Evolutionary conservation across 2,113 vertebrate genomes (phyloP).

Genomic region (Sigmodon hispidus): DNA sequence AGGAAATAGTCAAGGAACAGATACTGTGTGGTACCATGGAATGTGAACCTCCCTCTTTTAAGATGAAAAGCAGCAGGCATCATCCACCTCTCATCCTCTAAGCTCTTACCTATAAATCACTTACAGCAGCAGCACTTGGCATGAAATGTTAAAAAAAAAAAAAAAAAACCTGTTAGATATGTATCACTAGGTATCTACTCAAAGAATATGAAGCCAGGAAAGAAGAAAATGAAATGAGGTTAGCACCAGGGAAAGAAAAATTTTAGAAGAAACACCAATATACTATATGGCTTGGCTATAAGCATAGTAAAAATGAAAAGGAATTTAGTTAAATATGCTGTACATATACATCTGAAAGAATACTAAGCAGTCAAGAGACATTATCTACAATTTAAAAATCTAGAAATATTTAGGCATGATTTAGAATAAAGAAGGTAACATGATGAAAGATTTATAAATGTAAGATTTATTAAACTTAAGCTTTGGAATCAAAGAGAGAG

Average conservation of each 20-base stretch:
- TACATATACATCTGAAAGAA: constrained; percentile 5
- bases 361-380: neutral
- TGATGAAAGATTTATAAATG: neutral
- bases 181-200: neutral
- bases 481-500: neutral
- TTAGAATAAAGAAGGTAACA: constrained; percentile 3
- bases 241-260: neutral
- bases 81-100: neutral
- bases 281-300: neutral
- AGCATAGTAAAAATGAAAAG: neutral
- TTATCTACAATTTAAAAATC: neutral
- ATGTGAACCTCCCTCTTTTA: neutral
- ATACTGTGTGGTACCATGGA: neutral
- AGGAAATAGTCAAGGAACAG: accelerated
- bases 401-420: constrained; percentile 1
- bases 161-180: neutral
- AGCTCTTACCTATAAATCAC: neutral
- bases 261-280: neutral
- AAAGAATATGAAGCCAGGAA: neutral
- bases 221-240: neutral
- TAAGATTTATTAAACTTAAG: neutral
- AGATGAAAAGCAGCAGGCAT: no score
- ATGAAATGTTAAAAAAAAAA: neutral
- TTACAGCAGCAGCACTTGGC: neutral
- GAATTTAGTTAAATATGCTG: neutral